Evolutionary conservation across 92 coral and sea anemone species (phyloP).

Genomic region (Epizoanthus illoricatus): DNA sequence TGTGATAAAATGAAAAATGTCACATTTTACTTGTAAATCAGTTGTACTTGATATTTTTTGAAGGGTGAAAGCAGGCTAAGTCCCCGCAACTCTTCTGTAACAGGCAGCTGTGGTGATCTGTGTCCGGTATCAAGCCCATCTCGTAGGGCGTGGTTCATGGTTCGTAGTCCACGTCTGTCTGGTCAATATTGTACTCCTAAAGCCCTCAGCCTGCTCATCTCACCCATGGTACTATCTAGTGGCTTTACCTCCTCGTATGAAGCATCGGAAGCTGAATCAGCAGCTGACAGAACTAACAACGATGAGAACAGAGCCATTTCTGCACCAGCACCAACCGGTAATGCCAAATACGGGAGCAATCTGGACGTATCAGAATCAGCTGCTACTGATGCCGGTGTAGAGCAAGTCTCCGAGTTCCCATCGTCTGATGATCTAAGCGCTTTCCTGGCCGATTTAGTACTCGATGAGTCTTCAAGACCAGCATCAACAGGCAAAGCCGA

Average conservation of each 20-base stretch:
- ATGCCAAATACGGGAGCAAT: background rate
- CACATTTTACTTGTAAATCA: no score
- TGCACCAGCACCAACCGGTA: background rate
- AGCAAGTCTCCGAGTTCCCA: constrained; percentile 51
- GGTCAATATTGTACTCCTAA: constrained; percentile 10
- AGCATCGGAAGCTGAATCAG: background rate
- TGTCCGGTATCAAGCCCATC: background rate
- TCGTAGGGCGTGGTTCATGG: background rate
- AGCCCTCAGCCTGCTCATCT: constrained; percentile 32
- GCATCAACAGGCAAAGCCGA: background rate
- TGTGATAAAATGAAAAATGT: no score
- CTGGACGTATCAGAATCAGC: background rate
- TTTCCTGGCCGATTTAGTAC: constrained; percentile 64
- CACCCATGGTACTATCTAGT: constrained; percentile 56
- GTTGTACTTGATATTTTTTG: no score
- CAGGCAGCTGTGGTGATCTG: background rate
- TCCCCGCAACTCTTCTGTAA: background rate
- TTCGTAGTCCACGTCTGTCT: background rate
- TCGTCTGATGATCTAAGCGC: constrained; percentile 68
- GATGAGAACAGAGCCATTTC: background rate
- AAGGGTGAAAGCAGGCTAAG: no score
- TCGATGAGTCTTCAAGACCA: background rate
- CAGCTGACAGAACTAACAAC: background rate
- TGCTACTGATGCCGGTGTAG: constrained; percentile 1
- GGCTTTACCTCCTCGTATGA: constrained; percentile 19